phyloP scores from a whole-genome alignment of 1,140 invertebrate species.

The Capitella teleta region DNA sequence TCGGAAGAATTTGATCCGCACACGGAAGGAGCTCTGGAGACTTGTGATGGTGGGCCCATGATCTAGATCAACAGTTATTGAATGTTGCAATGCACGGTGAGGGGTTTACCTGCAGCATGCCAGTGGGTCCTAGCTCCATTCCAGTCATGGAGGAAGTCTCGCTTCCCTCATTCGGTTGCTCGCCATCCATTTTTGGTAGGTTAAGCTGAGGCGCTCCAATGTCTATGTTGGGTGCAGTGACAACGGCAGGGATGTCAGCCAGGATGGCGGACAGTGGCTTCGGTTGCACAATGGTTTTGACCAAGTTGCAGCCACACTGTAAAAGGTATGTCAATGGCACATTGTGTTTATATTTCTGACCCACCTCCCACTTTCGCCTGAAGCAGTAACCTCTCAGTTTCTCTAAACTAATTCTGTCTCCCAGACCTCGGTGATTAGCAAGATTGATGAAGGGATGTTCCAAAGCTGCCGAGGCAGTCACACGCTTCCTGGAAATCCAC shows the following conservation, averaged over 20 bases:
- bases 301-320: conserved; percentile 11
- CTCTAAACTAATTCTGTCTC: conserved; percentile 19
- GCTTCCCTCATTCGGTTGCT: not conserved
- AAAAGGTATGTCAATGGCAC: not conserved
- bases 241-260: conserved; percentile 1
- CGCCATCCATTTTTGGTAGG: conserved; percentile 1
- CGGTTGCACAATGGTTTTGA: conserved; percentile 9
- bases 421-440: conserved; percentile 21
- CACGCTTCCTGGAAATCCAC: conserved; percentile 26
- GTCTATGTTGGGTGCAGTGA: not conserved
- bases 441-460: conserved; percentile 42
- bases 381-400: conserved; percentile 36
- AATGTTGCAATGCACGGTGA: not conserved
- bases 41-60: not conserved
- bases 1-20: conserved; percentile 14
- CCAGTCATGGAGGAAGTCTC: not conserved
- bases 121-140: conserved; percentile 2
- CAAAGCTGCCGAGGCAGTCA: conserved; percentile 38
- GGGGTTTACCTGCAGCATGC: conserved; percentile 5
- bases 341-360: conserved; percentile 4
- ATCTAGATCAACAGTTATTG: not conserved
- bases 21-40: conserved; percentile 3
- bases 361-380: conserved; percentile 34
- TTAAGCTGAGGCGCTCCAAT: too few relatives aligned
- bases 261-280: conserved; percentile 1